phyloP scores from a whole-genome alignment of 2,113 vertebrate species.

The Strix aluco region DNA sequence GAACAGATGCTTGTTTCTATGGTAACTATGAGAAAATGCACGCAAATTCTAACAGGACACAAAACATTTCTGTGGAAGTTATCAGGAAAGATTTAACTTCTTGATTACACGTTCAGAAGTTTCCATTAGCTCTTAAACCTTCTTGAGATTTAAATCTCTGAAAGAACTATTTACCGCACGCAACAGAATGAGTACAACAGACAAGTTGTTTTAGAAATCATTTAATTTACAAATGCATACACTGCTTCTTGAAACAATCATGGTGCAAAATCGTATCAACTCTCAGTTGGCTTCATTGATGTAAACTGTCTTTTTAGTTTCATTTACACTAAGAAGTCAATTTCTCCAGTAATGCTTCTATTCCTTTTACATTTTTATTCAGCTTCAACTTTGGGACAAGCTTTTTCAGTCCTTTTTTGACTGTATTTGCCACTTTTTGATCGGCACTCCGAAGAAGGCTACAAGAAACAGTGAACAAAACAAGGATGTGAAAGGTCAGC shows the following conservation, averaged over 20 bases:
- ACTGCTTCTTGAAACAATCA: neutral
- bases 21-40: neutral
- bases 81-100: neutral
- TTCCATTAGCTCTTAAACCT: neutral
- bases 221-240: conserved; percentile 34
- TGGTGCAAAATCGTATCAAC: neutral
- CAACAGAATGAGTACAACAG: neutral
- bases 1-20: neutral
- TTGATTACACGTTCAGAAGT: neutral
- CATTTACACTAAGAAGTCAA: conserved; percentile 73
- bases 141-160: neutral
- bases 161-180: neutral
- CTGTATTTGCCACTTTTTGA: conserved; percentile 73
- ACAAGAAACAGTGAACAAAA: neutral
- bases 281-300: neutral
- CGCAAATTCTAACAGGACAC: neutral
- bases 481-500: neutral
- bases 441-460: conserved; percentile 89
- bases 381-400: conserved; percentile 78
- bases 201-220: neutral
- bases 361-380: conserved; percentile 79
- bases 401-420: conserved; percentile 81
- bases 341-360: conserved; percentile 85
- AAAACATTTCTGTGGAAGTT: neutral
- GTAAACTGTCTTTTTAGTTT: neutral